Conservation (phyloP, 1,140 invertebrate species). For the Chironomus striatipennis region DNA sequence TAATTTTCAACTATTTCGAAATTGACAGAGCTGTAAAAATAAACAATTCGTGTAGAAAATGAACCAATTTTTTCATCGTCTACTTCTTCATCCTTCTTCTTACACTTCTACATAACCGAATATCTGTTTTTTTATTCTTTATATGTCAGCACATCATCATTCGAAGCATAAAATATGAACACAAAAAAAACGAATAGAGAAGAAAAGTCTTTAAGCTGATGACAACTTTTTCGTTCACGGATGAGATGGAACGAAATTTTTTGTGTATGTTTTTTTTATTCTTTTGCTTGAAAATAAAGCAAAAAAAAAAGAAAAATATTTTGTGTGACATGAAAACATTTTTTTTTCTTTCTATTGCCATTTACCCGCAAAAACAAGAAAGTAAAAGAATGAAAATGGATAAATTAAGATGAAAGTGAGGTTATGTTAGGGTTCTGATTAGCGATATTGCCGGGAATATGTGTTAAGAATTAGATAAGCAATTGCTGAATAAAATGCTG, state of each 20-base stretch:
- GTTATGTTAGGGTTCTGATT: too few relatives aligned
- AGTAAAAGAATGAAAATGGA: too few relatives aligned
- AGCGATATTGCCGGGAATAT: too few relatives aligned
- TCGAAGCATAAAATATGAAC: not conserved
- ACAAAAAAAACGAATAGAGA: not conserved
- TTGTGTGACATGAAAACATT: not conserved
- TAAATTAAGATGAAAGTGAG: too few relatives aligned
- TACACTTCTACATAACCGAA: too few relatives aligned
- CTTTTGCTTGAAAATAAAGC: not conserved
- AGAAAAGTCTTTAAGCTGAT: not conserved
- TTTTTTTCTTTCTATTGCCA: not conserved
- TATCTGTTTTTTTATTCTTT: not conserved
- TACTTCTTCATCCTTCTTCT: too few relatives aligned
- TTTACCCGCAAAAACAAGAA: too few relatives aligned
- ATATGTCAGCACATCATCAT: constrained; percentile 7
- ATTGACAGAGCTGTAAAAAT: not conserved
- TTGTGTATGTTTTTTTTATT: not conserved
- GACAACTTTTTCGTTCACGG: not conserved
- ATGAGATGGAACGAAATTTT: not conserved
- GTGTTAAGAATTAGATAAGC: too few relatives aligned
- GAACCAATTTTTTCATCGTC: not conserved
- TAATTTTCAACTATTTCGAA: not conserved
- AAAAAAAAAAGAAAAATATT: not conserved
- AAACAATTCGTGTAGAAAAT: constrained; percentile 14
- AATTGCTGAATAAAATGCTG: too few relatives aligned